Percentiles rank a stretch among this genome's conserved stretches.
phyloP scores from a whole-genome alignment of 2,113 vertebrate genomes.

The Butorides virescens region DNA sequence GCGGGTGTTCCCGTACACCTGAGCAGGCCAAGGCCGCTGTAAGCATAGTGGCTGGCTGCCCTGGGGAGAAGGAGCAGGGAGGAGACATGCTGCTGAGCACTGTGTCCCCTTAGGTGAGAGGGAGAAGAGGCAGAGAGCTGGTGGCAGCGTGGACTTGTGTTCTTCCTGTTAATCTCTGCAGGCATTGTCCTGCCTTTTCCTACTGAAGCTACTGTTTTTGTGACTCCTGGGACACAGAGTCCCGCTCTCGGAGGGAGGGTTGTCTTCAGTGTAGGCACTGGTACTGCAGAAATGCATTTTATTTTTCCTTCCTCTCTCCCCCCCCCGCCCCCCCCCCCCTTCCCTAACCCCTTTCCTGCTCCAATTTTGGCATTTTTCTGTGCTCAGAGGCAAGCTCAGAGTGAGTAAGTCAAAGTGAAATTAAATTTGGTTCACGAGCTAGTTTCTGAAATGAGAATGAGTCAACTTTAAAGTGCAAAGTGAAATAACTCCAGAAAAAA shows the following conservation, averaged over 20 bases:
- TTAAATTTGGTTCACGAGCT: neutral
- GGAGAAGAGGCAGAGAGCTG: neutral
- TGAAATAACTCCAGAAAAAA: neutral
- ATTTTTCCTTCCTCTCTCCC: no score
- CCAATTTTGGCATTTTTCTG: neutral
- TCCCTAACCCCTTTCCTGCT: neutral
- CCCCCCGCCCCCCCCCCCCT: no score
- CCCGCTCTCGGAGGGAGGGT: neutral
- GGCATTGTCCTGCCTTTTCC: neutral
- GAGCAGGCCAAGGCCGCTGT: neutral
- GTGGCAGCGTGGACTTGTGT: neutral
- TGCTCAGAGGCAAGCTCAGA: neutral
- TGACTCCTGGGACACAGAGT: neutral
- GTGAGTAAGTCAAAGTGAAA: neutral
- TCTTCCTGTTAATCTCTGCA: neutral
- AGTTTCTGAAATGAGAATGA: neutral
- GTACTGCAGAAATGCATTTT: neutral
- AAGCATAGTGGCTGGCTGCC: neutral
- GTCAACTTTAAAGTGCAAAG: neutral
- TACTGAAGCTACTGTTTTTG: neutral
- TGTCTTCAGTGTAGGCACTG: neutral
- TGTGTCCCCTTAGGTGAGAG: neutral
- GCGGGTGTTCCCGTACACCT: neutral
- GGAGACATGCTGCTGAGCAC: neutral
- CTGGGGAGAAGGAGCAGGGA: neutral